Conservation (phyloP, 2,797 vertebrate species). For the Pipistrellus pygmaeus region DNA sequence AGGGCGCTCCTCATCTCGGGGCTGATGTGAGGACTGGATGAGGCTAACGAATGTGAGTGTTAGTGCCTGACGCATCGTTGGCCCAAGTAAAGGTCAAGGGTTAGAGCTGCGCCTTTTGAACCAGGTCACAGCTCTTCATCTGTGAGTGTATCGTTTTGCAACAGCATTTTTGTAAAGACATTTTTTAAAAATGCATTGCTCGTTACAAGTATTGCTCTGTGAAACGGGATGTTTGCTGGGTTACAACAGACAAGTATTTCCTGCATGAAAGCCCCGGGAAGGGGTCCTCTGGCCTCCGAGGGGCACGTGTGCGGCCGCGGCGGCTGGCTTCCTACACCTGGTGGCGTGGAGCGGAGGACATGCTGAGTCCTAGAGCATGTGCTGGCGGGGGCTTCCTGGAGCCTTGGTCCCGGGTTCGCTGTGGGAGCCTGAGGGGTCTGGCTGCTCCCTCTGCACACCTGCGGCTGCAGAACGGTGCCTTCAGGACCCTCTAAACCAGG, state of each 20-base stretch:
- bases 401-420: background rate
- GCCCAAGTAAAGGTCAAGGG: background rate
- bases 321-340: accelerated
- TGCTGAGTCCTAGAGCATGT: background rate
- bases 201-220: background rate
- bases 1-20: background rate
- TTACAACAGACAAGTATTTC: background rate
- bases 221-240: background rate
- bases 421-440: no score
- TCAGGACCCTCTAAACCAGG: background rate
- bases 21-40: background rate
- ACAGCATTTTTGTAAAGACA: background rate
- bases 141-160: background rate
- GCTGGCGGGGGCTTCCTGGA: background rate
- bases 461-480: background rate
- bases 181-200: background rate
- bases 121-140: background rate
- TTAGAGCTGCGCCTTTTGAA: background rate
- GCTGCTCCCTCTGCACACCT: background rate
- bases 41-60: background rate
- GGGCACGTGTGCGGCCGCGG: background rate
- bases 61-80: accelerated
- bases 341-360: background rate
- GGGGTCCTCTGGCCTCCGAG: background rate
- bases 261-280: background rate